phyloP scores from a whole-genome alignment of 2,113 vertebrate genomes.

The Excalfactoria chinensis region DNA sequence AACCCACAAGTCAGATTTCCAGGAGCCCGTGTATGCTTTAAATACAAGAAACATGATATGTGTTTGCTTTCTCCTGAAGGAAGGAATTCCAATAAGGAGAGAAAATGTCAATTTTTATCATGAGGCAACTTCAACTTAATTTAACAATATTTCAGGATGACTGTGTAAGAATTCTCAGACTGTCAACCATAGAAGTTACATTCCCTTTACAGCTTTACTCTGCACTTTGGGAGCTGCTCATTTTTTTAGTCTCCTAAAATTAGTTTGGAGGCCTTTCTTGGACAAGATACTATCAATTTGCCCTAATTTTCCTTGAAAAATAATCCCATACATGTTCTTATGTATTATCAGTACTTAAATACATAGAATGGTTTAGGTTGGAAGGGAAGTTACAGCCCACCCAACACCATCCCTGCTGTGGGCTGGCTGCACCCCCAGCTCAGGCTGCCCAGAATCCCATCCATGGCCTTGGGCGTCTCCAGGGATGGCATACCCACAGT shows the following conservation, averaged over 20 bases:
- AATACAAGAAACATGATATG: neutral
- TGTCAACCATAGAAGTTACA: neutral
- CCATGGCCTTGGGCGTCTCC: neutral
- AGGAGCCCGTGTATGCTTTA: neutral
- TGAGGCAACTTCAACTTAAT: slow-evolving; percentile 11
- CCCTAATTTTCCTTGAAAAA: neutral
- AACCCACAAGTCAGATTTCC: neutral
- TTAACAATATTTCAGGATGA: slow-evolving; percentile 42
- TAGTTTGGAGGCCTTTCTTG: neutral
- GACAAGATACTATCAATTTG: neutral
- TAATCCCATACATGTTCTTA: neutral
- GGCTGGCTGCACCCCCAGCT: neutral
- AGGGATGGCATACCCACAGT: neutral
- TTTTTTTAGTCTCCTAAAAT: neutral
- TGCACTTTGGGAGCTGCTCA: neutral
- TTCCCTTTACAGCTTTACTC: neutral
- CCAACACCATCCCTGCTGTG: neutral
- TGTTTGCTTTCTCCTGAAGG: neutral
- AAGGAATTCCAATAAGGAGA: neutral
- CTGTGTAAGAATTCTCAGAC: neutral
- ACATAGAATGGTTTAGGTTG: neutral
- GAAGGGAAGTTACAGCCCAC: neutral
- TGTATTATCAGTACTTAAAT: neutral
- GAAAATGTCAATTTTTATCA: neutral
- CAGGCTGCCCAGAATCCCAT: neutral